A percentile compares a stretch with the other conserved stretches of the same genome.
phyloP scores from a whole-genome alignment of 2,888 invertebrate genomes.

The Agrochola macilenta region DNA sequence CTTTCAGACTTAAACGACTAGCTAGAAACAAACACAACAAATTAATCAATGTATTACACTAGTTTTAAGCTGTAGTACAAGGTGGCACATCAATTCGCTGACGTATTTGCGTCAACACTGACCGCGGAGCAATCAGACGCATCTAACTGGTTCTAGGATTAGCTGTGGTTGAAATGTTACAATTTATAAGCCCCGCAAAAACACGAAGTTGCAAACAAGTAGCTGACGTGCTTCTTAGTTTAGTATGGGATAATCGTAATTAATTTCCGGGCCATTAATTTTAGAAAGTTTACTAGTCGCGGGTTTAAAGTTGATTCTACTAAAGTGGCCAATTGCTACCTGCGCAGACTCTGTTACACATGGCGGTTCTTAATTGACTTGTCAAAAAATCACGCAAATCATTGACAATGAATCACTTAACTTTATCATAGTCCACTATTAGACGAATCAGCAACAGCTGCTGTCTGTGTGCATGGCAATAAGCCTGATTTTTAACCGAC shows the following conservation, averaged over 20 bases:
- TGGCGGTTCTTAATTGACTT: slow-evolving; percentile 11
- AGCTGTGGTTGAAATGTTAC: slow-evolving; percentile 47
- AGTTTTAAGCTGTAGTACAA: slow-evolving; percentile 41
- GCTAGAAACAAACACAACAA: slow-evolving; percentile 27
- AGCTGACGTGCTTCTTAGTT: slow-evolving; percentile 1
- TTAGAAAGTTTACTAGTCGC: slow-evolving; percentile 28
- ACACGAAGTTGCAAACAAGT: slow-evolving; percentile 43
- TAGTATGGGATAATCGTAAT: slow-evolving; percentile 11
- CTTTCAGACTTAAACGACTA: slow-evolving; percentile 12
- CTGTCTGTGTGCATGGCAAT: not conserved
- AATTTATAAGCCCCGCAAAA: slow-evolving; percentile 50
- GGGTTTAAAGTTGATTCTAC: not conserved
- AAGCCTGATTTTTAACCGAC: not conserved
- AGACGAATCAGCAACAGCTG: not conserved
- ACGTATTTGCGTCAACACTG: slow-evolving; percentile 62
- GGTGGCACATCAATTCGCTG: slow-evolving; percentile 49
- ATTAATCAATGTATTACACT: slow-evolving; percentile 54
- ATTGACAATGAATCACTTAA: slow-evolving; percentile 27
- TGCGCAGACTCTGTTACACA: not conserved
- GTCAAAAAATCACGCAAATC: slow-evolving; percentile 23
- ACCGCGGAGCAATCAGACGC: slow-evolving; percentile 39
- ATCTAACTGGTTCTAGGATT: slow-evolving; percentile 59
- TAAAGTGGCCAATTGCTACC: slow-evolving; percentile 2
- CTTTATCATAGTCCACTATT: slow-evolving; percentile 5
- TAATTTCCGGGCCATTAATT: slow-evolving; percentile 26